Percentiles rank a stretch among this genome's conserved stretches.
These are phyloP conservation scores for Tachina fera DNA, from an alignment of 2,888 invertebrate genomes.

Conservation along the genomic window DNA sequence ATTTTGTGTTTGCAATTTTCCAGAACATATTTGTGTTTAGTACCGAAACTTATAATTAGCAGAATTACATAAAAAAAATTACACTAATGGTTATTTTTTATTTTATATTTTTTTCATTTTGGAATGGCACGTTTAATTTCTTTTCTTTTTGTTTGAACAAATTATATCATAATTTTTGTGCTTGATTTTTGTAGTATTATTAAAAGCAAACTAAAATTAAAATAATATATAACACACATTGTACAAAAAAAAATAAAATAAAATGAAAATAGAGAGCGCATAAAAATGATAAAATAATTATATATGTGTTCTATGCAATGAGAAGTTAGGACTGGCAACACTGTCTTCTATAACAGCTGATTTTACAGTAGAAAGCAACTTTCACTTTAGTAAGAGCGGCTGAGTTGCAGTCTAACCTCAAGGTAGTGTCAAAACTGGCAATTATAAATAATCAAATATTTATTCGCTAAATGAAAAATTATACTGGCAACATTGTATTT, in stretches of 20 bases:
- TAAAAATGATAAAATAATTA: not conserved
- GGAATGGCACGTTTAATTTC: slow-evolving; percentile 80
- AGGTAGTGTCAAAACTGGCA: too few species aligned
- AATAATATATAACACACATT: slow-evolving; percentile 29
- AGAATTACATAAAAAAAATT: not conserved
- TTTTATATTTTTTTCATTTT: slow-evolving; percentile 64
- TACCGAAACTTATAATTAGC: not conserved
- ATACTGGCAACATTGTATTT: too few species aligned
- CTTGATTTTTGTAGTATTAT: slow-evolving; percentile 14
- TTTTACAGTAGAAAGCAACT: too few species aligned
- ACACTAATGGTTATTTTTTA: not conserved
- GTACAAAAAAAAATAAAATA: not conserved
- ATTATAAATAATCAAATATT: too few species aligned
- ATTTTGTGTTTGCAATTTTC: slow-evolving; percentile 52
- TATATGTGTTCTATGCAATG: too few species aligned
- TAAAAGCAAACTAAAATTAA: not conserved
- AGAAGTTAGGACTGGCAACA: too few species aligned
- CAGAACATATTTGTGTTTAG: not conserved
- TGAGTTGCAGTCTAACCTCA: too few species aligned
- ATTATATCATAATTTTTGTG: slow-evolving; percentile 72
- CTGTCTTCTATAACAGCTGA: too few species aligned
- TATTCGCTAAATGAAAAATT: too few species aligned
- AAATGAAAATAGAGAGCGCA: too few species aligned
- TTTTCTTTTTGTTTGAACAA: slow-evolving; percentile 24
- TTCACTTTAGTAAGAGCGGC: too few species aligned